Base-by-base conservation (phyloP, 2,113 vertebrate genomes). In the Sturnira hondurensis region DNA sequence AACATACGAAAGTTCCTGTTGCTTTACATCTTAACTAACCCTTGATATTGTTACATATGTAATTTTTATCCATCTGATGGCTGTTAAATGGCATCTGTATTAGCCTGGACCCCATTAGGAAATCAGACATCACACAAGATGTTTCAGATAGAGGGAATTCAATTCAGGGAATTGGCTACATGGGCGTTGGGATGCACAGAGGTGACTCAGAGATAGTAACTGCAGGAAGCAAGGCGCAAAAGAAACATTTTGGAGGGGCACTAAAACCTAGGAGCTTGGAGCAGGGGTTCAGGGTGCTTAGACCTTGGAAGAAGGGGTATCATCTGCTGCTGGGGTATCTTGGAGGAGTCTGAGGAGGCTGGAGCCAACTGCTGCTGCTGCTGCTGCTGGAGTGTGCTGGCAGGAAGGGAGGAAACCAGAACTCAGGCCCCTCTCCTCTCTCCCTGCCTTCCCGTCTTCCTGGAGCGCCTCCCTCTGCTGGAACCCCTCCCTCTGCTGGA, bases 121-220 rank as follows among this genome's bases (percentile, higher is more conserved):
- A 61, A 80, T 22, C 17, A 78, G 41, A 56, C 13, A 78, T 12
- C 80, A 89, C 24, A 61, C 33, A 86, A 83, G 70, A 22, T 65
- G 87, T 92, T 97, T 92, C 38, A 87, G 58, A 68, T 5, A 70
- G 45, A 78, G 38, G 41, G 81, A 58, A 45, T 95, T 67, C 58
- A 84, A 80, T 65, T 58, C 38, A 90, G 76, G 56, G 33, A 43
- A 43, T 22, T 90, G 76, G 56, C 65, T 58, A 28, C 22, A 13
- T 20, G 31, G 26, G 13, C 8, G 1, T 14, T 65, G 67, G 77
- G 36, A 26, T 86, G 41, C 1, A 6, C 15, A 73, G 47, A 73
- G 24, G 24, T 45, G 65, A 43, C 58, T 68, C 33, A 63, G 28
- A 78, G 41, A 2, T 43, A 41, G 38, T 58, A 26, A 68, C 26